Evolutionary conservation across 2,797 vertebrate genomes (phyloP), one percentile per base, ranked within the genome.

Genomic region (Cuniculus paca): DNA sequence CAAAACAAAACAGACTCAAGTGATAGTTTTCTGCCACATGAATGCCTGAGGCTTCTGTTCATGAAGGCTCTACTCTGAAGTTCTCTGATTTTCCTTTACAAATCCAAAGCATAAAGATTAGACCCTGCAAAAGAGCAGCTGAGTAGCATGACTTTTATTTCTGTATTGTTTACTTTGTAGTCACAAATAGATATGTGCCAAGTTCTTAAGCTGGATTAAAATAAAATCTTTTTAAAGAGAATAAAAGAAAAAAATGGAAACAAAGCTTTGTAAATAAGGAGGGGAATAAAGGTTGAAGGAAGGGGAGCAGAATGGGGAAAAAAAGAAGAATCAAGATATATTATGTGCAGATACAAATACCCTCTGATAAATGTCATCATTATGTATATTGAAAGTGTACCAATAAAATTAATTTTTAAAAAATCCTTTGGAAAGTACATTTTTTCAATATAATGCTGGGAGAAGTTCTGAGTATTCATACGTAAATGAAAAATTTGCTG

Each of bases 171-270:
- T 48, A 77, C 24, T 45, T 24, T 80, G 5, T 1, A 24, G 79
- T 81, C 77, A 82, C 17, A 50, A 31, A 75, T 19, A 93, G n/a
- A n/a, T 70, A 34, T n/a, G 16, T 84, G 24, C 36, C 45, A 78
- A 94, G 94, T 75, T 72, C 63, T 80, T 60, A 75, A 84, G 24
- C 9, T 68, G 61, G 39, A 28, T 78, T 72, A 61, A 87, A 77
- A 90, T 50, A 83, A 83, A 93, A 93, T 36, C 52, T 2, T 70
- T 36, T 22, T 39, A 3, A 70, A 70, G 36, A 39, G 65, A 20
- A 39, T 39, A 70, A 10, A 70, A 70, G 65, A 70, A 70, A 39
- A 61, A 70, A 70, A 70, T 39, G 19, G 65, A 39, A 70, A 70
- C 65, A 36, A 70, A 22, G n/a, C 19, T 70, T 70, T 42, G 10